Conservation (phyloP, 2,797 vertebrate genomes). For the Myotis daubentonii region DNA sequence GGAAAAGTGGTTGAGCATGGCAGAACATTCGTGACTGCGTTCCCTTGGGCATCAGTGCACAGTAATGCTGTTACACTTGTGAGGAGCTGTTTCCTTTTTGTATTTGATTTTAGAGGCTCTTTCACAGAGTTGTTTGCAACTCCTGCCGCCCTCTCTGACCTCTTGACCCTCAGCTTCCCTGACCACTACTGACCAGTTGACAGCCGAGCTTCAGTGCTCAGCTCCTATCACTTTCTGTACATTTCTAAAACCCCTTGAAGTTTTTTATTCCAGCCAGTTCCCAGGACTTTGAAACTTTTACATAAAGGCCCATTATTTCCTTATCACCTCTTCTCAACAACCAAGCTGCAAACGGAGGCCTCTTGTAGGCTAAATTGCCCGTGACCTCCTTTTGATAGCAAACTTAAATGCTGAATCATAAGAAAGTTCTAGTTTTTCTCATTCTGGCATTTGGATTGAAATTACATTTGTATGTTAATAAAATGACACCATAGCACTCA, state of each 20-base stretch:
- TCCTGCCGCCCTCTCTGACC: background rate
- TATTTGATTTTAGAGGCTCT: background rate
- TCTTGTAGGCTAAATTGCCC: background rate
- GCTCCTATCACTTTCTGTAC: background rate
- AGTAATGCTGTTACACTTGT: background rate
- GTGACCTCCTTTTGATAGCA: constrained; percentile 32
- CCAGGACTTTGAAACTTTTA: constrained; percentile 46
- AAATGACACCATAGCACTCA: constrained; percentile 27
- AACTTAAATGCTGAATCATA: constrained; percentile 34
- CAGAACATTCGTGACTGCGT: background rate
- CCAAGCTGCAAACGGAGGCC: background rate
- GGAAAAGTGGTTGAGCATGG: background rate
- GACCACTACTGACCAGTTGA: background rate
- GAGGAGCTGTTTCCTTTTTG: background rate
- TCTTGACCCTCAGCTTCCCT: background rate
- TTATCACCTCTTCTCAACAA: constrained; percentile 17
- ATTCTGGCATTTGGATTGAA: constrained; percentile 42
- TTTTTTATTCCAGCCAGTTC: constrained; percentile 26
- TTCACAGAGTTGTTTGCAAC: background rate
- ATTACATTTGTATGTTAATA: constrained; percentile 51
- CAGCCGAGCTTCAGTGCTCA: background rate
- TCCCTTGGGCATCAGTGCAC: background rate
- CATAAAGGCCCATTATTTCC: constrained; percentile 43
- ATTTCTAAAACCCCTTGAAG: background rate
- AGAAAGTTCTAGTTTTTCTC: constrained; percentile 55